A percentile compares a stretch with the other conserved stretches of the same genome.
phyloP scores from a whole-genome alignment of 2,113 vertebrate species.

The Protobothrops mucrosquamatus region DNA sequence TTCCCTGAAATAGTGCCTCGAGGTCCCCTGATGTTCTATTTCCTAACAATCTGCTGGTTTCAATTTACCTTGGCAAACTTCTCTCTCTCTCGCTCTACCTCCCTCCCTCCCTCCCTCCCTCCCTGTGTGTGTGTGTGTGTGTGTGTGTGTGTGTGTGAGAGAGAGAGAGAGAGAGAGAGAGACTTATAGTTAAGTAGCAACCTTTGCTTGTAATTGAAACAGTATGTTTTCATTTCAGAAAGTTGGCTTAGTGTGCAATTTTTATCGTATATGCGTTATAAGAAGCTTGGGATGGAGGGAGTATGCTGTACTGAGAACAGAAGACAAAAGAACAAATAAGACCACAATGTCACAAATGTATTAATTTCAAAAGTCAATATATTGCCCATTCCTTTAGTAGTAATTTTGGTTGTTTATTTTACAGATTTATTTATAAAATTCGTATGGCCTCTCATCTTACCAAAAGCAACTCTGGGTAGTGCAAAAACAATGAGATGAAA shows the following conservation, averaged over 20 bases:
- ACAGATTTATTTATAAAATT: no score
- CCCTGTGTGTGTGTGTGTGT: background rate
- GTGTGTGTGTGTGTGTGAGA: background rate
- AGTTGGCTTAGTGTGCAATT: conserved; percentile 22
- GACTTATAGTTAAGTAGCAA: conserved; percentile 9
- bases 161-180: no score
- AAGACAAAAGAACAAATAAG: no score
- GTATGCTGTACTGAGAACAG: background rate
- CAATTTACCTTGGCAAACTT: conserved; percentile 32
- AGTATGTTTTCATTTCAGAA: conserved; percentile 1
- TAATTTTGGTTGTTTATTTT: no score
- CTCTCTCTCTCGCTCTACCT: no score
- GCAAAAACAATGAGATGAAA: no score
- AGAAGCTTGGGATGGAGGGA: background rate
- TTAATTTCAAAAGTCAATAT: no score
- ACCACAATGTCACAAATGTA: no score
- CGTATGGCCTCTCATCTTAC: no score
- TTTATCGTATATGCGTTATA: background rate
- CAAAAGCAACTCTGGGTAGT: no score
- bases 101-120: fast-evolving
- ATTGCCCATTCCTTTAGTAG: no score
- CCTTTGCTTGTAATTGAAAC: conserved; percentile 33
- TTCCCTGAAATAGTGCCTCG: background rate
- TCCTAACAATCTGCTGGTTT: background rate
- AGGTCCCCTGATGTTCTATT: background rate